A percentile compares a stretch with the other conserved stretches of the same genome.
phyloP scores from a whole-genome alignment of 2,797 vertebrate genomes.

The Melanotaenia parkinsoni region DNA sequence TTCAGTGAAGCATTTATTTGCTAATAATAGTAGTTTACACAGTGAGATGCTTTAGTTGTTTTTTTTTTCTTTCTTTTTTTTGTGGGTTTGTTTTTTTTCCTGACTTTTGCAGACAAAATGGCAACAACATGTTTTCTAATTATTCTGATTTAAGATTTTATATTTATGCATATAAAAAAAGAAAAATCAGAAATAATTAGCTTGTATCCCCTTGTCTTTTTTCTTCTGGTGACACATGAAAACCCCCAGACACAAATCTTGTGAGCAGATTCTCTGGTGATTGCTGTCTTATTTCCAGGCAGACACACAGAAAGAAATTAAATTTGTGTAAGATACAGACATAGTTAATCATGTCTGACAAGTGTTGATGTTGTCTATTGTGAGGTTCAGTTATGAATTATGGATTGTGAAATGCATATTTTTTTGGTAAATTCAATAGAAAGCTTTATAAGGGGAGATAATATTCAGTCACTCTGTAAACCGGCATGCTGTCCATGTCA shows the following conservation, averaged over 20 bases:
- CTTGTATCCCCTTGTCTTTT: conserved; percentile 10
- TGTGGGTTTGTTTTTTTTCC: neutral
- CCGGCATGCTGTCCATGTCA: conserved; percentile 25
- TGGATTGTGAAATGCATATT: conserved; percentile 43
- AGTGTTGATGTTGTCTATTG: conserved; percentile 58
- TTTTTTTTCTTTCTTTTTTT: too few species aligned
- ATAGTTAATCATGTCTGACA: conserved; percentile 69
- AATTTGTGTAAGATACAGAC: conserved; percentile 58
- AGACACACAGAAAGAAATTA: conserved; percentile 56
- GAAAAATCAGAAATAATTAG: neutral
- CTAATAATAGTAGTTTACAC: neutral
- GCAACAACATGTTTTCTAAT: conserved; percentile 32
- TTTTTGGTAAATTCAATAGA: conserved; percentile 46
- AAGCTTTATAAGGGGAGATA: conserved; percentile 40
- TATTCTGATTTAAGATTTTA: conserved; percentile 7
- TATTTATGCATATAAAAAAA: neutral
- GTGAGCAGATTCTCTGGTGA: conserved; percentile 15
- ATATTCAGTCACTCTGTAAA: conserved; percentile 38
- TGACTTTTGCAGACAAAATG: conserved; percentile 35
- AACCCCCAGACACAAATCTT: conserved; percentile 46
- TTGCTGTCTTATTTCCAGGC: conserved; percentile 59
- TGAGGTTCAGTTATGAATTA: conserved; percentile 55
- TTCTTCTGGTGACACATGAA: conserved; percentile 26
- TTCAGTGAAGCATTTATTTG: neutral
- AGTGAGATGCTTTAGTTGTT: neutral